These are phyloP conservation scores for Eudemis profundana DNA, from an alignment of 2,888 invertebrate genomes.

Conservation along the genomic window DNA sequence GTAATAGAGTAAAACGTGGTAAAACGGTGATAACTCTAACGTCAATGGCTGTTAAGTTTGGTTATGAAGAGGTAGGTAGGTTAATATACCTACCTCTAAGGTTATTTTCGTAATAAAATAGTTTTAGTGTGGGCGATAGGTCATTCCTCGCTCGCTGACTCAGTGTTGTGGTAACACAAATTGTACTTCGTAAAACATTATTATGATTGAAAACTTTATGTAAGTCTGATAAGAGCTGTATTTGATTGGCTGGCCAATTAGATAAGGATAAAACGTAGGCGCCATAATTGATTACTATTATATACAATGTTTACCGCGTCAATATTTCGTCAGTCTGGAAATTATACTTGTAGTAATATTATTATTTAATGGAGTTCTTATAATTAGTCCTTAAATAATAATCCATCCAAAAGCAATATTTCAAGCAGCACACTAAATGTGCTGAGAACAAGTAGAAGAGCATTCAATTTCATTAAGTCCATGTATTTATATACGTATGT, in stretches of 20 bases:
- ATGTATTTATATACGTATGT: too few species aligned
- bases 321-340: conserved; percentile 3
- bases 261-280: conserved; percentile 6
- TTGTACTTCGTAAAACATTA: conserved; percentile 6
- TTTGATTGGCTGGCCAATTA: not conserved
- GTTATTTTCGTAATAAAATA: conserved; percentile 22
- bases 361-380: too few species aligned
- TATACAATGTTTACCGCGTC: conserved; percentile 10
- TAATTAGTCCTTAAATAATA: too few species aligned
- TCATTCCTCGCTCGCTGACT: conserved; percentile 47
- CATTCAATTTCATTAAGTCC: too few species aligned
- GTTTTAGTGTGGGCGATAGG: conserved; percentile 48
- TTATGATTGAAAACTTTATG: not conserved
- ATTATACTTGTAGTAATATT: too few species aligned
- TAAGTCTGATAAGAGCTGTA: not conserved
- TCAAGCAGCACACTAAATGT: too few species aligned
- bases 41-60: too few species aligned
- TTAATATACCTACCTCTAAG: not conserved
- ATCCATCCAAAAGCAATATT: too few species aligned
- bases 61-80: too few species aligned
- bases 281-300: conserved; percentile 17
- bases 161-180: conserved; percentile 23
- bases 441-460: too few species aligned
- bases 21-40: too few species aligned
- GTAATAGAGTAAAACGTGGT: too few species aligned